Evolutionary conservation across 2,113 vertebrate genomes (phyloP).

Genomic region (Mesitornis unicolor): DNA sequence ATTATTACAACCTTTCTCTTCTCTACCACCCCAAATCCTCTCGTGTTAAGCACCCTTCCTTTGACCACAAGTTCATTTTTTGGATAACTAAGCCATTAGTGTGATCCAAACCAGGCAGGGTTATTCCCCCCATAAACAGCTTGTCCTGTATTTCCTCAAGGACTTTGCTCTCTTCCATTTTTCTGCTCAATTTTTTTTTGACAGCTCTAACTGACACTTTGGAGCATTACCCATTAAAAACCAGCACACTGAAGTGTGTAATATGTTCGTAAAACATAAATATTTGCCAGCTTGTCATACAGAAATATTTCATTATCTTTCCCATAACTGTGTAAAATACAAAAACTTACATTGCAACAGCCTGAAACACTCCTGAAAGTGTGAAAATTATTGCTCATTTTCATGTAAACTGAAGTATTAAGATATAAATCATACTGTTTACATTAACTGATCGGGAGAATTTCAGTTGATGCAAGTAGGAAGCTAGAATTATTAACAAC

Average conservation of each 20-base stretch:
- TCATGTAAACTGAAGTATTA: not conserved
- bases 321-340: not conserved
- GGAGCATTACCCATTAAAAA: not conserved
- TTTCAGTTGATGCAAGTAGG: not conserved
- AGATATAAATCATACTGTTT: constrained; percentile 29
- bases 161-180: constrained; percentile 1
- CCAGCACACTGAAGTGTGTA: not conserved
- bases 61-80: not conserved
- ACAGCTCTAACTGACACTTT: not conserved
- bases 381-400: constrained; percentile 17
- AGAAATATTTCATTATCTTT: not conserved
- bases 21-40: rapidly evolving
- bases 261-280: not conserved
- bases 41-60: not conserved
- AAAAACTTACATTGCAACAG: not conserved
- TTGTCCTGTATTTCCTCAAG: not conserved
- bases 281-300: not conserved
- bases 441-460: not conserved
- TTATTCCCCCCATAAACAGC: constrained; percentile 2
- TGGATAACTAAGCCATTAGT: not conserved
- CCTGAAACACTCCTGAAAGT: not conserved
- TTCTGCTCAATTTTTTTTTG: not conserved
- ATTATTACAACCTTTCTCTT: not conserved
- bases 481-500: constrained; percentile 16
- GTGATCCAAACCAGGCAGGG: not conserved